Percentiles rank a stretch among this genome's conserved stretches.
These are phyloP conservation scores for Monopis laevigella DNA, from an alignment of 2,888 invertebrate species.

Conservation along the genomic window DNA sequence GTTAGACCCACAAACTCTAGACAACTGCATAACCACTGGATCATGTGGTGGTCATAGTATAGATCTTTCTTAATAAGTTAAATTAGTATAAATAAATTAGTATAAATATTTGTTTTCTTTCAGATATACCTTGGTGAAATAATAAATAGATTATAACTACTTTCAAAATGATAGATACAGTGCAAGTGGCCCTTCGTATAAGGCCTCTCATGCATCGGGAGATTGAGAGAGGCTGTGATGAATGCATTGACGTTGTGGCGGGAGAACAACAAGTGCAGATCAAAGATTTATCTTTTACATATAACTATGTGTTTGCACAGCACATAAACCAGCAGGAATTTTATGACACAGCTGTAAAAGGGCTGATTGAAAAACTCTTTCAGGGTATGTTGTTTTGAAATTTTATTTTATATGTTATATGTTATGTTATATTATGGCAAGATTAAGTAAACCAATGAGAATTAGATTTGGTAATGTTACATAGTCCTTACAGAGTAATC, in stretches of 20 bases:
- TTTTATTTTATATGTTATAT: background rate
- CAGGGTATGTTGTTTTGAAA: conserved; percentile 64
- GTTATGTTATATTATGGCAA: conserved; percentile 4
- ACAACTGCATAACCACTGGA: too few species aligned
- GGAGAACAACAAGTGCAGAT: conserved; percentile 77
- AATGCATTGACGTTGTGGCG: conserved; percentile 73
- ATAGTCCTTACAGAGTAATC: too few species aligned
- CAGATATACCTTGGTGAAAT: background rate
- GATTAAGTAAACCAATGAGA: too few species aligned
- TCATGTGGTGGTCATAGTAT: background rate
- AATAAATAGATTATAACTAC: background rate
- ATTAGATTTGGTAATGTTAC: too few species aligned
- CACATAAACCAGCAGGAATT: conserved; percentile 76
- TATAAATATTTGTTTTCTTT: background rate
- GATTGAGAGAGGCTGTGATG: conserved; percentile 76
- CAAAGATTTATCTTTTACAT: conserved; percentile 80
- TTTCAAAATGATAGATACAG: conserved; percentile 49
- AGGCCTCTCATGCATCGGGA: conserved; percentile 82
- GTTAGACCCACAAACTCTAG: too few species aligned
- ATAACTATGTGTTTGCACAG: conserved; percentile 82
- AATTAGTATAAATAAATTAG: conserved; percentile 1
- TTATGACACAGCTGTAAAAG: conserved; percentile 76
- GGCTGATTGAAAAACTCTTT: conserved; percentile 79
- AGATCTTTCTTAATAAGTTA: too few species aligned
- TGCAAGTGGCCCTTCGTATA: conserved; percentile 84